Percentiles rank a stretch among this genome's conserved stretches.
These are phyloP conservation scores for Drosophila parthenogenetica DNA, from an alignment of 2,888 invertebrate genomes.

Conservation along the genomic window DNA sequence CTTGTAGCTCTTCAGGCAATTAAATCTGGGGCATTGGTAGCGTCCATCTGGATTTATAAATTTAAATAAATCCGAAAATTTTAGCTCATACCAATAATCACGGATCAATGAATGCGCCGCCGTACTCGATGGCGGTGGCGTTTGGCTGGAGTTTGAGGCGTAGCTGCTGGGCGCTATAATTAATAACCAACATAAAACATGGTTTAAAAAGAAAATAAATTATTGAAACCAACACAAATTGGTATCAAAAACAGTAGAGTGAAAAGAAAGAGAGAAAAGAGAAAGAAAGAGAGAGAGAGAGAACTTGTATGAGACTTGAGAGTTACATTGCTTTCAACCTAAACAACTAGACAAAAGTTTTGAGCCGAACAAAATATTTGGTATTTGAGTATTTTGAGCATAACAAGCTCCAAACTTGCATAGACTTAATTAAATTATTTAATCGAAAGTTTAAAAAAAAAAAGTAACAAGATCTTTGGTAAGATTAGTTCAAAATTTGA, in stretches of 20 bases:
- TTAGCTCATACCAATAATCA: constrained; percentile 85
- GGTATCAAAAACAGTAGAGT: constrained; percentile 10
- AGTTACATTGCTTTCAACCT: constrained; percentile 27
- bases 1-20: constrained; percentile 85
- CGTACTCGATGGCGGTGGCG: constrained; percentile 78
- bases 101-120: constrained; percentile 82
- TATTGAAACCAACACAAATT: background rate
- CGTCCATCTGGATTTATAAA: constrained; percentile 85
- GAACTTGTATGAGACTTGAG: constrained; percentile 17
- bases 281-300: constrained; percentile 21
- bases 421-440: constrained; percentile 7
- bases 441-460: constrained; percentile 36
- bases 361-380: constrained; percentile 19
- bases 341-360: constrained; percentile 34
- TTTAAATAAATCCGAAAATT: constrained; percentile 85
- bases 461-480: constrained; percentile 50
- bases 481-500: constrained; percentile 36
- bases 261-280: constrained; percentile 4
- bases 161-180: constrained; percentile 77
- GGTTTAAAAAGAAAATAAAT: constrained; percentile 22
- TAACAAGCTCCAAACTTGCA: constrained; percentile 14
- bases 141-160: constrained; percentile 82
- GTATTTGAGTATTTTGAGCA: no score
- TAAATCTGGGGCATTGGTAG: constrained; percentile 85
- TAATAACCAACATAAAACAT: constrained; percentile 28